A percentile compares a stretch with the other conserved stretches of the same genome.
Conservation (phyloP, 2,113 vertebrate species). For the Pygathrix nemaeus region DNA sequence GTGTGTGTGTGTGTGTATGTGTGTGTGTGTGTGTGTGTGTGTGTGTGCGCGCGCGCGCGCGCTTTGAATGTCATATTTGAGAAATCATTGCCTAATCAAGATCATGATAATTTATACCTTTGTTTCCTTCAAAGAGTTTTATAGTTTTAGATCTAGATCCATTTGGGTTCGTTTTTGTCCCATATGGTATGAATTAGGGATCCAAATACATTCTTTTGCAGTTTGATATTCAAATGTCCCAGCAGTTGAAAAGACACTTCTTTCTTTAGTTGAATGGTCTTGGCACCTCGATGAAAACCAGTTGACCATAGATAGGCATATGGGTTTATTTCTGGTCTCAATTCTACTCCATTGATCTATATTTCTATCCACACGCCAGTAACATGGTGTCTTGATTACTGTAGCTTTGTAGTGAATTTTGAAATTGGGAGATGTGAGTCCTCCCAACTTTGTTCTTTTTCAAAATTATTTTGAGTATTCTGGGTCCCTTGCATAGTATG, state of each 20-base stretch:
- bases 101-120: too few relatives aligned
- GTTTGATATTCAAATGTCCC: not conserved
- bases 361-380: not conserved
- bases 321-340: too few relatives aligned
- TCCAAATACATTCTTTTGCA: not conserved
- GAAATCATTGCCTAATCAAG: too few relatives aligned
- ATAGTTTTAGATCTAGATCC: not conserved
- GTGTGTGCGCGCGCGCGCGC: too few relatives aligned
- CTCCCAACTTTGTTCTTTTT: not conserved
- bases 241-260: not conserved
- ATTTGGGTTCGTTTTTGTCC: not conserved
- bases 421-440: not conserved
- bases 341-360: too few relatives aligned
- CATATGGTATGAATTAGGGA: not conserved
- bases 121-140: too few relatives aligned
- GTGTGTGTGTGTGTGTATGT: too few relatives aligned
- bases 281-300: too few relatives aligned
- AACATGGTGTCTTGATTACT: not conserved
- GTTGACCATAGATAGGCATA: too few relatives aligned
- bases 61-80: too few relatives aligned
- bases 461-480: not conserved
- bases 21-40: too few relatives aligned
- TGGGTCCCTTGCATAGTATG: not conserved
- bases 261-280: not conserved
- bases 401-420: not conserved